Base-by-base conservation (phyloP, 1,140 invertebrate species). In the Colletes latitarsis region DNA sequence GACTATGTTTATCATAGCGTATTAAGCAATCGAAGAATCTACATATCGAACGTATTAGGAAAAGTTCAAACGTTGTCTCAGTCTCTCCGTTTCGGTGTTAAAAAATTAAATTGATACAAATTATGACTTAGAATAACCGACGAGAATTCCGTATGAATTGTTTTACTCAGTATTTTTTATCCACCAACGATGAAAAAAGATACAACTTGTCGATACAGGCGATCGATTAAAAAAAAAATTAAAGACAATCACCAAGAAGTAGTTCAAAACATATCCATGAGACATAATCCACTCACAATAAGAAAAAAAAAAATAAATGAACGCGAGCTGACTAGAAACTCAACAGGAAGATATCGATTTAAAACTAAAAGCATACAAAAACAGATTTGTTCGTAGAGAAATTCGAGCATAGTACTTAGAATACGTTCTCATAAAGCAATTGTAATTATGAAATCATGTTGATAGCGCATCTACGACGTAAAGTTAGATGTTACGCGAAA, bases 161-260 rank as follows among this genome's bases (percentile, higher is more conserved):
- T 66, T 67, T 80, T 75, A 21, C 43, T 5, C 5, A 55, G 30
- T 49, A 74, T 66, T 74, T 77, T 74, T 41, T 55, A 71, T 66
- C 21, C 52, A 10, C 5, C 12, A 21, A 67, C 14, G 19, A 5
- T 41, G 63, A 58, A 75, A 49, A 71, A 49, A 17, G 41, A 63
- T 19, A 43, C 15, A 64, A 66, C 39, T 41, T 49, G 46, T 70
- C 76, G 43, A 62, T 46, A n/a, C 39, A 30, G 39, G 41, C 21
- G 53, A 57, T 80, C 21, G 49, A 49, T 81, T 77, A 43, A 69
- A 15, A 52, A 53, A 21, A 21, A 64, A 52, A 43, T 67, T 70
- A 73, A 78, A 88, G 88, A 89, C 88, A 90, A 90, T 89, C 87
- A 89, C 55, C 76, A 43, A 60, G 70, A 88, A 43, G 41, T 86